A percentile compares a stretch with the other conserved stretches of the same genome.
Conservation (phyloP, 2,797 vertebrate genomes). For the Manis pentadactyla region DNA sequence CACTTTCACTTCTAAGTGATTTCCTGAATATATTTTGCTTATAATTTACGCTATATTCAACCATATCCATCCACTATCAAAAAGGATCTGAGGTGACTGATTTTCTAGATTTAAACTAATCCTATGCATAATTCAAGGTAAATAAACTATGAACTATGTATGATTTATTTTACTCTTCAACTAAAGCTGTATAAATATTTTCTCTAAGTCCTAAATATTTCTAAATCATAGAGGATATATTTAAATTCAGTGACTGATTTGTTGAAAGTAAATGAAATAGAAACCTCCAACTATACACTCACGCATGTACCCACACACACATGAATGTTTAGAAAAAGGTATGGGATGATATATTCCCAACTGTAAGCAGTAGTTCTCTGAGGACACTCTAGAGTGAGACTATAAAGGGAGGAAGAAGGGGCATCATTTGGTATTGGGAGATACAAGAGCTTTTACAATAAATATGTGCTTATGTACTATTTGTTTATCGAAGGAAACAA, state of each 20-base stretch:
- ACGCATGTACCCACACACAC: neutral
- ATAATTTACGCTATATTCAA: conserved; percentile 61
- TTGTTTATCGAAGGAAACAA: neutral
- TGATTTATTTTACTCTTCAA: conserved; percentile 72
- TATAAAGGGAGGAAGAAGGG: neutral
- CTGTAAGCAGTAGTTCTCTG: conserved; percentile 12
- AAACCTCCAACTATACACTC: neutral
- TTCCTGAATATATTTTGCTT: conserved; percentile 69
- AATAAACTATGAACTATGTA: conserved; percentile 75
- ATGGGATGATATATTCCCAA: neutral
- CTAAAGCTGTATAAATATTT: conserved; percentile 79
- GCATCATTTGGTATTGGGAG: neutral
- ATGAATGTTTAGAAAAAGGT: conserved; percentile 1
- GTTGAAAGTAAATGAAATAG: conserved; percentile 48
- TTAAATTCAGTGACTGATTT: conserved; percentile 62
- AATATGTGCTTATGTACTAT: neutral
- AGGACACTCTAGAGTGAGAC: neutral
- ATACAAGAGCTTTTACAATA: neutral
- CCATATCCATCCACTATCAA: conserved; percentile 27
- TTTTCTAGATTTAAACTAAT: conserved; percentile 73
- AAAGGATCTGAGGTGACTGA: conserved; percentile 62
- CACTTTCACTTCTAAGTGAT: conserved; percentile 47
- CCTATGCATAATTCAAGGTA: conserved; percentile 72
- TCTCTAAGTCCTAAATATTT: conserved; percentile 69
- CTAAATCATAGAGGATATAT: conserved; percentile 65